phyloP scores from a whole-genome alignment of 1,140 invertebrate genomes.

The Conopomorpha cramerella region DNA sequence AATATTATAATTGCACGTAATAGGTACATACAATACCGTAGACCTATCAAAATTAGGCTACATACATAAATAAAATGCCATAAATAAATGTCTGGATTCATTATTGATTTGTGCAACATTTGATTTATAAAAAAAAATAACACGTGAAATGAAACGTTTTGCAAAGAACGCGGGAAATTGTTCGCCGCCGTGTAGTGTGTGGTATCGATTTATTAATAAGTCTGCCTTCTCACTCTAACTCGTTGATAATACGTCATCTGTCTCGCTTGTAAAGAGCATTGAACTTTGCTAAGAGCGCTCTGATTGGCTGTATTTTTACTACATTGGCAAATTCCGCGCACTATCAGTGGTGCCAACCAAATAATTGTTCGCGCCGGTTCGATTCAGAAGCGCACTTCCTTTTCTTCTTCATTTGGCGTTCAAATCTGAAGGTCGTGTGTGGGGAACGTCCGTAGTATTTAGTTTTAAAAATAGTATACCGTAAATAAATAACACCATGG shows the following conservation, averaged over 20 bases:
- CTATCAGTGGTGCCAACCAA: conserved; percentile 28
- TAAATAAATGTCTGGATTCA: too few species aligned
- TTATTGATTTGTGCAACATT: too few species aligned
- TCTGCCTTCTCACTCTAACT: conserved; percentile 4
- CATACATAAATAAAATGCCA: too few species aligned
- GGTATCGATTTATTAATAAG: conserved; percentile 27
- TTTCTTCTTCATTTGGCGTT: conserved; percentile 56
- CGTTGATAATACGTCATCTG: conserved; percentile 10
- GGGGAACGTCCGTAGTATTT: conserved; percentile 50
- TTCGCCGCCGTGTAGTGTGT: conserved; percentile 21
- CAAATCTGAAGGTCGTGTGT: conserved; percentile 49
- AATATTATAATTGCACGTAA: too few species aligned
- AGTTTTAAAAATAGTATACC: conserved; percentile 34
- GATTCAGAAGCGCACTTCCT: conserved; percentile 39
- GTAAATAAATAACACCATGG: conserved; percentile 28
- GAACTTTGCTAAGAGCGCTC: conserved; percentile 18
- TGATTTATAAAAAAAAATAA: too few species aligned
- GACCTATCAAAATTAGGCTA: too few species aligned
- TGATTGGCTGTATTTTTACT: conserved; percentile 28
- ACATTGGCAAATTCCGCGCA: too few species aligned
- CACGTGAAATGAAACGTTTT: too few species aligned
- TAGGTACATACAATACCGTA: too few species aligned
- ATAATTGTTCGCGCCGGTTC: conserved; percentile 45
- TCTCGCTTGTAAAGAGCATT: conserved; percentile 26
- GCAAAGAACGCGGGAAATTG: conserved; percentile 19